phyloP scores from a whole-genome alignment of 2,113 vertebrate species.

The Chlorodrepanis virens region DNA sequence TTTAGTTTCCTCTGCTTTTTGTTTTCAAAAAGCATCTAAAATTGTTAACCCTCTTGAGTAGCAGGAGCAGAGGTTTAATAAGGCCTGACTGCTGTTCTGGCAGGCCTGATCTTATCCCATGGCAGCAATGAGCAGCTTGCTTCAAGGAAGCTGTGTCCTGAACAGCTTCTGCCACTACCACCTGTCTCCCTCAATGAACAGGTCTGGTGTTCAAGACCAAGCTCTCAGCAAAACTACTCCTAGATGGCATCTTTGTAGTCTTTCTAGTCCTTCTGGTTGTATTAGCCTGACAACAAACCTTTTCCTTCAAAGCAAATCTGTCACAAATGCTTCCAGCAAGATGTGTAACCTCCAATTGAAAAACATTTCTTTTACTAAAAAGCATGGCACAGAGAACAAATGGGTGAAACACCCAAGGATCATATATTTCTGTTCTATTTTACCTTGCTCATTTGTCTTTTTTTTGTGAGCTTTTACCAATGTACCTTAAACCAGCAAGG shows the following conservation, averaged over 20 bases:
- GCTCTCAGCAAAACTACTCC: not conserved
- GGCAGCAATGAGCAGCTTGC: not conserved
- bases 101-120: not conserved
- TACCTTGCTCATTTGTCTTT: not conserved
- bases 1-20: not conserved
- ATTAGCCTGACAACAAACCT: not conserved
- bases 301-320: not conserved
- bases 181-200: not conserved
- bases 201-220: not conserved
- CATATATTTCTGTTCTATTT: not conserved
- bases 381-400: not conserved
- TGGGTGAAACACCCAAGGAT: not conserved
- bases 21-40: not conserved
- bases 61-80: not conserved
- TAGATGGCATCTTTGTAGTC: not conserved
- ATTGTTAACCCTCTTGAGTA: not conserved
- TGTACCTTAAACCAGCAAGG: not conserved
- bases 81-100: not conserved
- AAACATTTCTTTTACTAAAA: not conserved
- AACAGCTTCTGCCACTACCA: not conserved
- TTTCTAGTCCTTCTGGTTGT: not conserved
- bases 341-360: fast-evolving
- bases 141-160: not conserved
- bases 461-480: not conserved
- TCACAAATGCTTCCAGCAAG: not conserved